These are phyloP conservation scores for Luperina nickerlii DNA, from an alignment of 2,888 invertebrate species.

Conservation along the genomic window DNA sequence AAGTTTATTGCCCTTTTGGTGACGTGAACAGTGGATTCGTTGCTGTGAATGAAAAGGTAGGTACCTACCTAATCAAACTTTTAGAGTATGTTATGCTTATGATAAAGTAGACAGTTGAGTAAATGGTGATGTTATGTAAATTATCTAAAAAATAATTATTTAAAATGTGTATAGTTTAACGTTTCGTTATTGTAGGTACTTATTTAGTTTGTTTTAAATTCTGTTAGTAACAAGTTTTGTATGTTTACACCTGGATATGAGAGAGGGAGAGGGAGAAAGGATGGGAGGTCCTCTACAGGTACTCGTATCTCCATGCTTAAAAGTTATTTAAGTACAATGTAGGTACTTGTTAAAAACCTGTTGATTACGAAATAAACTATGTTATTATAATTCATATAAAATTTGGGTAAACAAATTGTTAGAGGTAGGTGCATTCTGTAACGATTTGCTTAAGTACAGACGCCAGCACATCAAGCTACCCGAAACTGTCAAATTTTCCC, in stretches of 20 bases:
- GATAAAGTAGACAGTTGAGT: not conserved
- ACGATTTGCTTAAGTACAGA: no score
- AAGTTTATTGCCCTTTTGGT: constrained; percentile 83
- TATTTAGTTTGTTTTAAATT: not conserved
- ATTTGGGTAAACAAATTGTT: not conserved
- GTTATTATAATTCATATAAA: not conserved
- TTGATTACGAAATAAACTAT: not conserved
- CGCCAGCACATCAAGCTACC: no score
- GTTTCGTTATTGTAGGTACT: not conserved
- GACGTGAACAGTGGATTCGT: constrained; percentile 80
- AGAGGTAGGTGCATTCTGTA: not conserved
- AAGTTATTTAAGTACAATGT: no score
- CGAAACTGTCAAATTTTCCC: no score
- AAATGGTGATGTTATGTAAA: not conserved
- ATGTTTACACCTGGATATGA: not conserved
- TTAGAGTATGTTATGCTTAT: not conserved
- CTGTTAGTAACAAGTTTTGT: not conserved
- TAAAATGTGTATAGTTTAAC: not conserved
- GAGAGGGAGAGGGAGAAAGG: not conserved
- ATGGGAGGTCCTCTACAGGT: not conserved
- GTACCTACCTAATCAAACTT: constrained; percentile 4
- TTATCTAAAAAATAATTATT: not conserved
- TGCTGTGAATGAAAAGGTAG: constrained; percentile 77
- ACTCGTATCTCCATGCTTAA: not conserved
- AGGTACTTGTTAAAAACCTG: not conserved